These are phyloP conservation scores for Sebastolobus alascanus DNA, from an alignment of 2,797 vertebrate species.

Conservation along the genomic window DNA sequence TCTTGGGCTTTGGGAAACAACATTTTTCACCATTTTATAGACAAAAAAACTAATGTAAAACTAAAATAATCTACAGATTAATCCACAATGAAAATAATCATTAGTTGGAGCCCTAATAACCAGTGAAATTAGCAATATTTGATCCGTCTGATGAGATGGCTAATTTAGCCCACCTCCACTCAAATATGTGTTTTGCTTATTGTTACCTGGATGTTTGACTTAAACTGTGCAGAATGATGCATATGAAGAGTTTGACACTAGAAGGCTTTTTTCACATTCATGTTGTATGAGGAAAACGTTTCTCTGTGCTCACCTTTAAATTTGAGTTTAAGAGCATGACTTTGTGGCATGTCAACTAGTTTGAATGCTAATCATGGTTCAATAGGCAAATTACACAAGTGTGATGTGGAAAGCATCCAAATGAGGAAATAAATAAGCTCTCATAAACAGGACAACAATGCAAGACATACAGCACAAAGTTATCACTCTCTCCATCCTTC, in stretches of 20 bases:
- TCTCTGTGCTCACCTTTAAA: too few relatives aligned
- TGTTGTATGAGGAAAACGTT: too few relatives aligned
- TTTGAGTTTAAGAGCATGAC: background rate
- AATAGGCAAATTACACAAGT: too few relatives aligned
- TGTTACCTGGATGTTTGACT: background rate
- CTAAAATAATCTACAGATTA: too few relatives aligned
- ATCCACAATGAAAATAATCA: too few relatives aligned
- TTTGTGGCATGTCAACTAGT: background rate
- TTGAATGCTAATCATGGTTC: background rate
- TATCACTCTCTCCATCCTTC: too few relatives aligned
- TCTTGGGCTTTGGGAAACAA: too few relatives aligned
- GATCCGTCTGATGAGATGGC: background rate
- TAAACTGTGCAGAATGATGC: background rate
- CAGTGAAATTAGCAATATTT: background rate
- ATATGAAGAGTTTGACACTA: too few relatives aligned
- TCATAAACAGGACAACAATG: background rate
- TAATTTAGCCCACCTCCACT: background rate
- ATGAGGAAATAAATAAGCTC: background rate
- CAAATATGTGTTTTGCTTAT: background rate
- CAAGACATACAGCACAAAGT: background rate
- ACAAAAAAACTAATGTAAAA: too few relatives aligned
- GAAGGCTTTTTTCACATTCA: too few relatives aligned
- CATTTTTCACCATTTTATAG: too few relatives aligned
- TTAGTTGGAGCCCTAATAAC: background rate
- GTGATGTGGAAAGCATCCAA: background rate